These are phyloP conservation scores for Brachyhypopomus occidentalis DNA, from an alignment of 2,113 vertebrate species.

Conservation along the genomic window DNA sequence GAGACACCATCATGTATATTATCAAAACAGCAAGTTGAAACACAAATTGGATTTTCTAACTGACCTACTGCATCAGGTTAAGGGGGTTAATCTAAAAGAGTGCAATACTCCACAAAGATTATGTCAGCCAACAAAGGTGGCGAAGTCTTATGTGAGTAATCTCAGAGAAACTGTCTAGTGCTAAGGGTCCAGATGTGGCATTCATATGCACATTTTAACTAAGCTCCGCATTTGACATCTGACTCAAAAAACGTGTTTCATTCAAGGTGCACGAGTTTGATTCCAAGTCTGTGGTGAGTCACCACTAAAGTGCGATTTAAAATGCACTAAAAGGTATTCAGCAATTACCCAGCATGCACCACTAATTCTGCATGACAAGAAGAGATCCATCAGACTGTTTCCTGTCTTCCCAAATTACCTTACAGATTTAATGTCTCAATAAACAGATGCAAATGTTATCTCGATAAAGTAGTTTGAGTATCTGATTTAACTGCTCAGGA, in stretches of 20 bases:
- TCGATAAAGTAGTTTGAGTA: background rate
- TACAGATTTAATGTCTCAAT: slow-evolving; percentile 1
- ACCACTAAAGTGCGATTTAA: background rate
- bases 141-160: background rate
- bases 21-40: too few relatives aligned
- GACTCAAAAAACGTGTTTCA: background rate
- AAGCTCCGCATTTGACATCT: background rate
- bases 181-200: background rate
- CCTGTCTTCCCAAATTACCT: background rate
- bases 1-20: too few relatives aligned
- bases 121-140: too few relatives aligned
- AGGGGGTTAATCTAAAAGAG: too few relatives aligned
- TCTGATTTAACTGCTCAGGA: background rate
- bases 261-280: background rate
- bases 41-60: too few relatives aligned
- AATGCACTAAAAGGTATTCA: background rate
- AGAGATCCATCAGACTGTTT: background rate
- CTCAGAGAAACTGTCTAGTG: background rate
- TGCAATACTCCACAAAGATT: too few relatives aligned
- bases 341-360: background rate
- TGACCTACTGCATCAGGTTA: too few relatives aligned
- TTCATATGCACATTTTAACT: background rate
- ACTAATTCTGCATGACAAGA: background rate
- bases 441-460: background rate
- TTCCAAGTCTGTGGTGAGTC: background rate